A percentile compares a stretch with the other conserved stretches of the same genome.
phyloP scores from a whole-genome alignment of 2,113 vertebrate genomes.

The Nannobrachium achirus region DNA sequence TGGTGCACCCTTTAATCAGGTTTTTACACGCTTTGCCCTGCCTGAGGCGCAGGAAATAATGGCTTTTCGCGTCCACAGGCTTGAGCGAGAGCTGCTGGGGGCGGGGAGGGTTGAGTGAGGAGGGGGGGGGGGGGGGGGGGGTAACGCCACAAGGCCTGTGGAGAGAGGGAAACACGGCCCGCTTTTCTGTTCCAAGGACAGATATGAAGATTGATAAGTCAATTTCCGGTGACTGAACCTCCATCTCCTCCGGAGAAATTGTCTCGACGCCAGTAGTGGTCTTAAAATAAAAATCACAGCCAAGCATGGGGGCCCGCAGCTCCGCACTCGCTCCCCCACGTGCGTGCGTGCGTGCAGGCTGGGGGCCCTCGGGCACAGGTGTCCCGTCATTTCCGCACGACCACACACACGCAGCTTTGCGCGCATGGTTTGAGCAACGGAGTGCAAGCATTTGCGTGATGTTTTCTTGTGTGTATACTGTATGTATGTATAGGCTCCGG shows the following conservation, averaged over 20 bases:
- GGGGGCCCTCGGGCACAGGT: neutral
- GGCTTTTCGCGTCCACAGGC: constrained; percentile 8
- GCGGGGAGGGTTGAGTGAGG: constrained; percentile 25
- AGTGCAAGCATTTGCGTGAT: too few relatives aligned
- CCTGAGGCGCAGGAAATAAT: constrained; percentile 18
- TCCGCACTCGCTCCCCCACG: too few relatives aligned
- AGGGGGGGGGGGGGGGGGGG: neutral
- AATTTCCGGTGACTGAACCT: constrained; percentile 65
- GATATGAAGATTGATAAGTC: constrained; percentile 73
- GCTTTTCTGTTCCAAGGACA: constrained; percentile 48
- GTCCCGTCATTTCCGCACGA: neutral
- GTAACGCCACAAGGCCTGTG: neutral
- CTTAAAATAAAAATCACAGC: constrained; percentile 55
- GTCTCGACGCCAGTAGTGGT: constrained; percentile 52
- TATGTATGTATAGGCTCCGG: too few relatives aligned
- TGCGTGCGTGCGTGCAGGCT: constrained; percentile 23
- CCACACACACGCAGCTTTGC: neutral
- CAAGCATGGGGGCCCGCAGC: too few relatives aligned
- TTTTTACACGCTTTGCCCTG: too few relatives aligned
- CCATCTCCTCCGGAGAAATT: constrained; percentile 48
- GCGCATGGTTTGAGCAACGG: too few relatives aligned
- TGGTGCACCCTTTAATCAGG: too few relatives aligned
- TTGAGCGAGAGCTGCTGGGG: constrained; percentile 17
- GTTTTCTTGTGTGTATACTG: too few relatives aligned
- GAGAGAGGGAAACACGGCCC: constrained; percentile 35